Evolutionary conservation across 2,888 invertebrate genomes (phyloP).

Genomic region (Cheilosia impressa): DNA sequence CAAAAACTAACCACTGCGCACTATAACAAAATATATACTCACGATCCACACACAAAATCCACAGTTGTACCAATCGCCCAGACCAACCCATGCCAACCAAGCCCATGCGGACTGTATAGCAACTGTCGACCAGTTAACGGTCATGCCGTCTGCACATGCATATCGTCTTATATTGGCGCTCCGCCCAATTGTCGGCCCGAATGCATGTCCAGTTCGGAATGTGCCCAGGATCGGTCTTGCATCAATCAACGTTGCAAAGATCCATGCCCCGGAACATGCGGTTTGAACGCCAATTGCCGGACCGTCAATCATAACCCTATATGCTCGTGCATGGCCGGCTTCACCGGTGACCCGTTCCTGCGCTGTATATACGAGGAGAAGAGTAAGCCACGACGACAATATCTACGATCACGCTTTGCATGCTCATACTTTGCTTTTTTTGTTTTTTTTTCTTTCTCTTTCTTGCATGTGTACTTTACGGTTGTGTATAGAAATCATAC

Average conservation of each 20-base stretch:
- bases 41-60: constrained; percentile 68
- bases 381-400: constrained; percentile 85
- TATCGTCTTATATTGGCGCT: constrained; percentile 90
- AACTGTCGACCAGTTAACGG: constrained; percentile 89
- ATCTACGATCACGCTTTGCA: constrained; percentile 63
- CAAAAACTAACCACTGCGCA: constrained; percentile 28
- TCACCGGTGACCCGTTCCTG: constrained; percentile 92
- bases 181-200: constrained; percentile 92
- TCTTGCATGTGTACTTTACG: constrained; percentile 73
- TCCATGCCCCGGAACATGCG: constrained; percentile 93
- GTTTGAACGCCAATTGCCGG: constrained; percentile 91
- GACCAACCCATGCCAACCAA: constrained; percentile 86
- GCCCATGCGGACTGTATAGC: constrained; percentile 93
- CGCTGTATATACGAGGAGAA: constrained; percentile 87
- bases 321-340: constrained; percentile 91
- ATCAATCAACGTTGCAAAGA: constrained; percentile 91
- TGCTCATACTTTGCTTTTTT: constrained; percentile 76
- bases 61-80: constrained; percentile 81
- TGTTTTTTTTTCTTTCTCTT: constrained; percentile 73
- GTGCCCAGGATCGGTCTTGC: constrained; percentile 91
- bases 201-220: constrained; percentile 93
- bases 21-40: constrained; percentile 13
- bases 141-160: constrained; percentile 92
- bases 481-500: constrained; percentile 74
- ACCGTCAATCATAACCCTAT: constrained; percentile 94